Evolutionary conservation across 2,888 invertebrate species (phyloP).

Genomic region (Rhogogaster chlorosoma): DNA sequence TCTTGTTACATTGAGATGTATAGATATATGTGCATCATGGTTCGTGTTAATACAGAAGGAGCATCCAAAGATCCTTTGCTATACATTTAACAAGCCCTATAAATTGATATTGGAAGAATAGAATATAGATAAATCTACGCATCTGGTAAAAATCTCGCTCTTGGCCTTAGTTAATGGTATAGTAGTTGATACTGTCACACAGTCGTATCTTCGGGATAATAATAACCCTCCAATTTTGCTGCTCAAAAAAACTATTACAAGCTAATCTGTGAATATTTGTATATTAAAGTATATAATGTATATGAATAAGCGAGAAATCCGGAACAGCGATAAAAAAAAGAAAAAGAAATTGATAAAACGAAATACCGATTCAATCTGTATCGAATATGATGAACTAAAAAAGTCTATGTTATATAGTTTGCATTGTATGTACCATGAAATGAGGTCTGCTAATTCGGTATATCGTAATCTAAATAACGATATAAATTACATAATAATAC

Average conservation of each 20-base stretch:
- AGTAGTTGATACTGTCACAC: background rate
- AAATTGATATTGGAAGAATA: background rate
- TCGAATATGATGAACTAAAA: background rate
- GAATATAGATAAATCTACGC: background rate
- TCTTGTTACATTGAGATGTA: background rate
- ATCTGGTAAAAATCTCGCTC: conserved; percentile 34
- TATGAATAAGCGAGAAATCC: background rate
- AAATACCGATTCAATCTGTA: background rate
- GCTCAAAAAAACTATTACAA: conserved; percentile 42
- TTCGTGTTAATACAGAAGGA: conserved; percentile 7
- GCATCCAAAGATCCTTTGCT: conserved; percentile 2
- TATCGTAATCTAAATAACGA: background rate
- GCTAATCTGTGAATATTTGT: conserved; percentile 53
- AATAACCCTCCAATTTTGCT: conserved; percentile 28
- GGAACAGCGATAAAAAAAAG: background rate
- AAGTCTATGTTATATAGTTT: background rate
- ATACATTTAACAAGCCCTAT: background rate
- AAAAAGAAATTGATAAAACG: background rate
- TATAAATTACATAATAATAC: background rate
- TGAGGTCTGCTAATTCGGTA: background rate
- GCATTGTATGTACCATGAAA: background rate
- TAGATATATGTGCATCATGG: background rate
- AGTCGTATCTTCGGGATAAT: conserved; percentile 34
- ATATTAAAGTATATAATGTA: conserved; percentile 12
- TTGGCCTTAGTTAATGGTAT: conserved; percentile 34